phyloP scores from a whole-genome alignment of 1,140 invertebrate genomes.

The Halesus radiatus region DNA sequence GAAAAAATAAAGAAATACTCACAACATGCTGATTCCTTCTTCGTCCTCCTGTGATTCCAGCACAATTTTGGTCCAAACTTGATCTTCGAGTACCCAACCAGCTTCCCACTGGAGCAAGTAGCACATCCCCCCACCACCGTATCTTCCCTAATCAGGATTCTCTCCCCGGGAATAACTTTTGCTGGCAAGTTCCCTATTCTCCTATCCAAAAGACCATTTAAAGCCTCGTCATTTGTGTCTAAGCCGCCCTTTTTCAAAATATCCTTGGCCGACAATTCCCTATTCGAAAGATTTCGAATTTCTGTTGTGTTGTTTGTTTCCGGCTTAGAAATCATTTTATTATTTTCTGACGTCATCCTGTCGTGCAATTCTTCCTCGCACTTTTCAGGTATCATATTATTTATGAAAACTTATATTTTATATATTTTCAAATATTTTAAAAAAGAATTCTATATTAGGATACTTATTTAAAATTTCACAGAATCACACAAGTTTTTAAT shows the following conservation, averaged over 20 bases:
- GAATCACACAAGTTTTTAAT: no score
- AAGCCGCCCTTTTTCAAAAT: slow-evolving; percentile 13
- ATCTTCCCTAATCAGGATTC: slow-evolving; percentile 43
- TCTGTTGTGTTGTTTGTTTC: neutral
- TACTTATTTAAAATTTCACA: no score
- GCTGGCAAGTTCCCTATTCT: slow-evolving; percentile 5
- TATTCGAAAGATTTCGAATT: slow-evolving; percentile 25
- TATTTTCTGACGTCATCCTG: no score
- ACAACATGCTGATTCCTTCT: slow-evolving; percentile 44
- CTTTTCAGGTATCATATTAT: neutral
- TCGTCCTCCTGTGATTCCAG: slow-evolving; percentile 45
- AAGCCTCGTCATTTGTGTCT: neutral
- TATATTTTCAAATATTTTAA: no score
- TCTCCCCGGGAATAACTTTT: slow-evolving; percentile 31
- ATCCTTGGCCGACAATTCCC: slow-evolving; percentile 18
- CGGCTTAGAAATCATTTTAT: neutral
- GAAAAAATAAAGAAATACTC: slow-evolving; percentile 36
- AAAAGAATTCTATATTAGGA: no score
- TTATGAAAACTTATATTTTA: no score
- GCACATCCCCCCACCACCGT: slow-evolving; percentile 42
- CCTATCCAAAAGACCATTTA: slow-evolving; percentile 5
- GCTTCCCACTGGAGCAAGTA: slow-evolving; percentile 37
- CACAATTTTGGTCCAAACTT: slow-evolving; percentile 45
- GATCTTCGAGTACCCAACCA: slow-evolving; percentile 46
- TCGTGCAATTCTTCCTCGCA: neutral